Percentiles rank a stretch among this genome's conserved stretches.
Evolutionary conservation across 1,140 invertebrate genomes (phyloP).

Genomic region (Atta texana): DNA sequence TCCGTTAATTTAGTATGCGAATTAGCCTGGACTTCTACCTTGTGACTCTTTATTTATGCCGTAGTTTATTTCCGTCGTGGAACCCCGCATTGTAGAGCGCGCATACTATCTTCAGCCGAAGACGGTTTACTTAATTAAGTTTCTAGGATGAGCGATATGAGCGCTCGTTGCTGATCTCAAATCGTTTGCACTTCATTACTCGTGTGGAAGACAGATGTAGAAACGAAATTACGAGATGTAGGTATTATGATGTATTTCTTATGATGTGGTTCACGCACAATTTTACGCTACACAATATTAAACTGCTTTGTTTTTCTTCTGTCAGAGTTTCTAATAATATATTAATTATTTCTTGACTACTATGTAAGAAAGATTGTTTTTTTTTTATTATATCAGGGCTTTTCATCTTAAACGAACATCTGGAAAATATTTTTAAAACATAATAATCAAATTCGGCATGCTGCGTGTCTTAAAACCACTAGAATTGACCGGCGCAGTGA

Average conservation of each 20-base stretch:
- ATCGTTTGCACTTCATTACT: constrained; percentile 8
- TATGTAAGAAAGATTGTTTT: not conserved
- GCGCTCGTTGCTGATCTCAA: constrained; percentile 3
- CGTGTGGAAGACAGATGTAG: not conserved
- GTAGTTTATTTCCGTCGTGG: constrained; percentile 30
- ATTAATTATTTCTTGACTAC: not conserved
- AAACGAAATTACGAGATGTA: constrained; percentile 12
- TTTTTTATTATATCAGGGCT: not conserved
- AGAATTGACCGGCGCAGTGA: constrained; percentile 63
- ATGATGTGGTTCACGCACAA: not conserved
- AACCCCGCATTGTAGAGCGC: not conserved
- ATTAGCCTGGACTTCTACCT: constrained; percentile 62
- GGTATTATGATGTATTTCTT: not conserved
- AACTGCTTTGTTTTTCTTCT: too few relatives aligned
- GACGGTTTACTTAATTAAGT: constrained; percentile 29
- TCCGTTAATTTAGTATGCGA: constrained; percentile 72
- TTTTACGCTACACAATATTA: not conserved
- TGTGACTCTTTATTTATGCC: constrained; percentile 54
- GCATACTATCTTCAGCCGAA: constrained; percentile 1
- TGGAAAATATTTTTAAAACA: not conserved
- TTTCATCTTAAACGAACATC: not conserved
- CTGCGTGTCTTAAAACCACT: not conserved
- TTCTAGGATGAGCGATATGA: not conserved
- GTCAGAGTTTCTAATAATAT: not conserved
- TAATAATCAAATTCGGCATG: not conserved